A percentile compares a stretch with the other conserved stretches of the same genome.
Conservation (phyloP, 2,113 vertebrate species). For the Spheniscus mendiculus region DNA sequence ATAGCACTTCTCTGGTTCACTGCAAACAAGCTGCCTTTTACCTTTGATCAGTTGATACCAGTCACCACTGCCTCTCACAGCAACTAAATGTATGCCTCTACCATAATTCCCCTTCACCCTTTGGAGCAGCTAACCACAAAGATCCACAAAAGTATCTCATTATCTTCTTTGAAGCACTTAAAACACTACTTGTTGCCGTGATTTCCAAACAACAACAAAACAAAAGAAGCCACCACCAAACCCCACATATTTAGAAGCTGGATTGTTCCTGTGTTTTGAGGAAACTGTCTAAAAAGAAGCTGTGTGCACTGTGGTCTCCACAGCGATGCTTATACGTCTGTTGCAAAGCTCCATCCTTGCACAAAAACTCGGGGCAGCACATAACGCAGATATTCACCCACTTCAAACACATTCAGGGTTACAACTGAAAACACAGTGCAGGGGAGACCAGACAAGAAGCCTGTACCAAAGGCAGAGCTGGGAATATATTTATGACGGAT, state of each 20-base stretch:
- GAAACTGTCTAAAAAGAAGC: background rate
- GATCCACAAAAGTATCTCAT: background rate
- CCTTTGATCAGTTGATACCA: background rate
- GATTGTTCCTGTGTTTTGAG: background rate
- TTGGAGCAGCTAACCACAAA: background rate
- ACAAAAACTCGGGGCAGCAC: background rate
- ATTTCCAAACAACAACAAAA: background rate
- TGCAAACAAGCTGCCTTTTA: background rate
- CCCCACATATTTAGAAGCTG: background rate
- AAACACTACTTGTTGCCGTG: background rate
- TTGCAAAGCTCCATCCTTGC: background rate
- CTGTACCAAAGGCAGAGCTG: background rate
- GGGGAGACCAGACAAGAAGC: background rate
- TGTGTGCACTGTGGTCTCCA: background rate
- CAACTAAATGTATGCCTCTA: background rate
- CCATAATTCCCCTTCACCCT: background rate
- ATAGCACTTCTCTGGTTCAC: background rate
- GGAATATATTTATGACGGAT: background rate
- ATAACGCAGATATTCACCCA: background rate
- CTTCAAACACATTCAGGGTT: background rate
- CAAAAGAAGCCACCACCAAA: background rate
- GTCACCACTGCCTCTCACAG: background rate
- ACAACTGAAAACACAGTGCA: background rate
- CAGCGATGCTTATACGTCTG: rapidly evolving
- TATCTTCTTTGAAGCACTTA: background rate